Evolutionary conservation across 2,113 vertebrate species (phyloP).

Genomic region (Urocitellus parryii): DNA sequence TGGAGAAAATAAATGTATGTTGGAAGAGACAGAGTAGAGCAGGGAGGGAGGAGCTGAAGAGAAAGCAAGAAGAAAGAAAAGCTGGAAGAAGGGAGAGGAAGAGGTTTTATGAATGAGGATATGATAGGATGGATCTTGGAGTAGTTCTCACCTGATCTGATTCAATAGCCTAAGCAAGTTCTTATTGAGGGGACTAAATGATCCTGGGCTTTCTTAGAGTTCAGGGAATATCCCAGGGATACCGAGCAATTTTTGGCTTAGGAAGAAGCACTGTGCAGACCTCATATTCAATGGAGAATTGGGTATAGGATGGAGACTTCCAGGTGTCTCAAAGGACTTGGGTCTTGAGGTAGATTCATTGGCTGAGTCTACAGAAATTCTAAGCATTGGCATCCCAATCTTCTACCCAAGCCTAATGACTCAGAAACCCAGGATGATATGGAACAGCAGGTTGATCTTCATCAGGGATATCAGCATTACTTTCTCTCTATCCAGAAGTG

Average conservation of each 20-base stretch:
- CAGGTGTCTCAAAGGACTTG: neutral
- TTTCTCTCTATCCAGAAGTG: neutral
- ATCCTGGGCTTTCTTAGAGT: conserved; percentile 49
- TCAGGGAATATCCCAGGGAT: neutral
- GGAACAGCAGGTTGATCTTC: neutral
- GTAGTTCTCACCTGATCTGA: conserved; percentile 13
- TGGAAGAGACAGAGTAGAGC: conserved; percentile 41
- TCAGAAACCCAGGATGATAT: conserved; percentile 13
- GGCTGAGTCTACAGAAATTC: conserved; percentile 47
- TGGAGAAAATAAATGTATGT: conserved; percentile 73
- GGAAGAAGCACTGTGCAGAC: conserved; percentile 4
- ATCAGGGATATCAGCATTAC: neutral
- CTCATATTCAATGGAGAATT: neutral
- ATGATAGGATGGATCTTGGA: neutral
- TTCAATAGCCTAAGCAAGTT: conserved; percentile 48
- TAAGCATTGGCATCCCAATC: neutral
- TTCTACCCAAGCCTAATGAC: neutral
- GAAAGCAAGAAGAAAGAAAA: conserved; percentile 65
- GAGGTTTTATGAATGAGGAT: conserved; percentile 66
- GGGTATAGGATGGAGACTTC: neutral
- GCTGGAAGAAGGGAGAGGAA: conserved; percentile 17
- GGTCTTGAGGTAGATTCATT: neutral
- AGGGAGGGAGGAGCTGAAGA: conserved; percentile 21
- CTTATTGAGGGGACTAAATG: conserved; percentile 10
- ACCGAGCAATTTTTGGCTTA: conserved; percentile 15